Base-by-base conservation (phyloP, 2,113 vertebrate species). In the Egretta garzetta region DNA sequence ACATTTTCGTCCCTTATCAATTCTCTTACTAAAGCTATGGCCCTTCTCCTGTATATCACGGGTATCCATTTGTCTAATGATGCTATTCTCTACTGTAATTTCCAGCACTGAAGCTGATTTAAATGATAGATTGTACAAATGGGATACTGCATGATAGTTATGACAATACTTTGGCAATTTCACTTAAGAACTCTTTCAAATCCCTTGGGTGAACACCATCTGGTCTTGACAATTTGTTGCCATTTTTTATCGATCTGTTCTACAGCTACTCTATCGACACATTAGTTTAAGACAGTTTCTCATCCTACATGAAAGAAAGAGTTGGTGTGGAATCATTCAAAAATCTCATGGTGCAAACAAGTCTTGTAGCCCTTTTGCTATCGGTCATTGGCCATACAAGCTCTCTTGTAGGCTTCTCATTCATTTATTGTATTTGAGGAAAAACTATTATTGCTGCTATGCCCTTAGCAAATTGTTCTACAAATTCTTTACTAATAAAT, bases 211-310 rank as follows among this genome's bases (percentile, higher is more conserved):
- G 67, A 86, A 45, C 52, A 56, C 82, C 82, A 92, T 92, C 80
- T 92, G 82, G 77, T 89, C 86, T 88, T 92, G 67, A 62, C n/a
- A 80, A 88, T 68, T 86, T 90, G 35, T 68, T 86, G 33, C 67
- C 4, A 2, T 41, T 82, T 90, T 74, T 71, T 24, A 82, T 92
- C 1, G 14, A 49, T 93, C 50, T 47, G 11, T 82, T 62, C 32
- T 92, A 64, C 20, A 68, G 60, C 66, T 94, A 32, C 22, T 82
- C 18, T 22, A 50, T 33, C 85, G 49, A 58, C 32, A 68, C 14
- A 43, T 66, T 73, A 60, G 10, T 71, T 87, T 56, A 70, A 47
- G 39, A 59, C 14, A 13, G 10, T 62, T 82, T 91, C 64, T 91
- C 24, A 18, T 75, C 79, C 47, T 86, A 7, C 2, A 16, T 58